Evolutionary conservation across 1,140 invertebrate species (phyloP).

Genomic region (Nephotettix cincticeps): DNA sequence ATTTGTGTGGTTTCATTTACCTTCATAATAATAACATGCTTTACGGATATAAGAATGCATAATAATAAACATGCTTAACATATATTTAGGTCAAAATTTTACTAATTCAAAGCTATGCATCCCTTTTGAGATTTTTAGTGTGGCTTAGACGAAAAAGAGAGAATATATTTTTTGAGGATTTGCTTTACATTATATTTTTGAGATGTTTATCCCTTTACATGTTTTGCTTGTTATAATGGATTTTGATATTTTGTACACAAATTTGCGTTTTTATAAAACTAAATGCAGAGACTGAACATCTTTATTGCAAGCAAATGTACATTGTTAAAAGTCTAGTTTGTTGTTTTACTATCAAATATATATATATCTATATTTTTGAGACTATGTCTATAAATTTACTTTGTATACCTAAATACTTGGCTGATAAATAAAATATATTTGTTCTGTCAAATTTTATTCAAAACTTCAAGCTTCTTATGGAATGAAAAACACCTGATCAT

Average conservation of each 20-base stretch:
- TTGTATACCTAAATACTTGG: not conserved
- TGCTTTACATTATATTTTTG: not conserved
- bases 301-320: not conserved
- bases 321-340: not conserved
- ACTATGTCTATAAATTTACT: not conserved
- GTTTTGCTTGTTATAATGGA: not conserved
- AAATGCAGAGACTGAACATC: conserved; percentile 3
- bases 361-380: not conserved
- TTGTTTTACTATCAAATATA: not conserved
- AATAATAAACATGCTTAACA: too few relatives aligned
- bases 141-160: not conserved
- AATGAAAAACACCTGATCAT: too few relatives aligned
- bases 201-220: not conserved
- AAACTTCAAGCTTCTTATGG: too few relatives aligned
- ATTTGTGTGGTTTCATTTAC: too few relatives aligned
- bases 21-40: too few relatives aligned
- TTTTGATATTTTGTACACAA: conserved; percentile 5
- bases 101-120: not conserved
- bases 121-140: not conserved
- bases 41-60: too few relatives aligned
- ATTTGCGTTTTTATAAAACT: not conserved
- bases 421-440: too few relatives aligned
- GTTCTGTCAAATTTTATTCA: too few relatives aligned
- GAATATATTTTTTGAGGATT: not conserved
- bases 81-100: too few relatives aligned